These are phyloP conservation scores for Dermatemys mawii DNA, from an alignment of 2,113 vertebrate genomes.

Conservation along the genomic window DNA sequence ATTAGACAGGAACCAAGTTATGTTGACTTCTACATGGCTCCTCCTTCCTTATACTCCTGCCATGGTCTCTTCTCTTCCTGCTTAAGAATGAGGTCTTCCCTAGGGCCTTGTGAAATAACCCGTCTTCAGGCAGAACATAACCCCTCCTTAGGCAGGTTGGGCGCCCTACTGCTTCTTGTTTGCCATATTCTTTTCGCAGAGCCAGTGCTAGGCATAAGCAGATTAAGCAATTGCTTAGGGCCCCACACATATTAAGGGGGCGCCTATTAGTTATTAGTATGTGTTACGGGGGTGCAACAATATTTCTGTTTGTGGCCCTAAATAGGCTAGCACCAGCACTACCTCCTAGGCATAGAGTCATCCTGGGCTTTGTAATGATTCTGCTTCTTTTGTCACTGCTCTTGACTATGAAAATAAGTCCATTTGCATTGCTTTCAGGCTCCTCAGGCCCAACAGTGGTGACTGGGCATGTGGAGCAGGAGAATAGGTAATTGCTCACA, in stretches of 20 bases:
- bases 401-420: not conserved
- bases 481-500: not conserved
- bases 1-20: too few species aligned
- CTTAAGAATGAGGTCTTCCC: too few species aligned
- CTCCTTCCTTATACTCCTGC: too few species aligned
- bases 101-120: too few species aligned
- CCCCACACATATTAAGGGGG: not conserved
- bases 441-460: not conserved
- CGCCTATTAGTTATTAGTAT: not conserved
- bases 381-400: not conserved
- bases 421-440: not conserved
- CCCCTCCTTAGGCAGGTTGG: too few species aligned
- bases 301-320: not conserved
- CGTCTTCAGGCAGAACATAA: too few species aligned
- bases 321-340: not conserved
- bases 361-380: not conserved
- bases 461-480: not conserved
- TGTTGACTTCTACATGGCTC: too few species aligned
- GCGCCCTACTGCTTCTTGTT: not conserved
- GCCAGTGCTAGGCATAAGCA: not conserved
- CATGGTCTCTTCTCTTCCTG: too few species aligned
- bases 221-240: not conserved
- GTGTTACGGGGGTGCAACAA: not conserved
- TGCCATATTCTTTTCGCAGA: not conserved
- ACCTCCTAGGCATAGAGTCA: not conserved